Evolutionary conservation across 2,888 invertebrate genomes (phyloP), one percentile per base, ranked within the genome.

Genomic region (Pyralis farinalis): DNA sequence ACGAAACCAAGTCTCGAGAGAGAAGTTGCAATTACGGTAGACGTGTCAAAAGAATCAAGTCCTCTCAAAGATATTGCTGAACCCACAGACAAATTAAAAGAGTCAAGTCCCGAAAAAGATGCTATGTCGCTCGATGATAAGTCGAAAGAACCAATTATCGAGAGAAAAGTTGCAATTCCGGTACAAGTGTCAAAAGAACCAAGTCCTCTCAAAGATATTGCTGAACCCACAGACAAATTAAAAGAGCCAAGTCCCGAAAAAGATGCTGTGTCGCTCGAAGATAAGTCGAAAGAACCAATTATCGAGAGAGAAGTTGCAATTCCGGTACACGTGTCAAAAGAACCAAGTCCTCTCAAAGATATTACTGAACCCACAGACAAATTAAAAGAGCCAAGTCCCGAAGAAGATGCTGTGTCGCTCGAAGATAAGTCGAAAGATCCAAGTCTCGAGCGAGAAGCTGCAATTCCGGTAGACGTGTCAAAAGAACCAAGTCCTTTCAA

Each of bases 321-420:
- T 2, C 7, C 30, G 0, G 29, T 33, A 5, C 51, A 43, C 0
- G 49, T 12, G 12, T 16, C 27, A 3, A 36, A 51, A n/a, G 46
- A 27, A 2, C 42, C 47, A 0, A 49, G 37, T 7, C 37, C 44
- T 7, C 36, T 34, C 0, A 40, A 30, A 8, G 30, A 30, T 11
- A 7, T 21, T 7, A 2, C 22, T 2, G 16, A 2, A 16, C 16
- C 16, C 4, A 4, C 4, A 3, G 32, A 32, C 4, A 32, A 8
- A 21, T 22, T 22, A 10, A 9, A 11, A 7, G 22, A 34, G 11
- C 11, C 22, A 22, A 34, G 22, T 5, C 22, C 11, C 1, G 34
- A 20, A 8, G 22, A 34, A 10, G 22, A 34, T 16, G 16, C 4
- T 4, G 16, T 4, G 2, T 2, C 16, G 4, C 4, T 4, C 16